Conservation (phyloP, 2,113 vertebrate genomes). For the Atrichornis clamosus region DNA sequence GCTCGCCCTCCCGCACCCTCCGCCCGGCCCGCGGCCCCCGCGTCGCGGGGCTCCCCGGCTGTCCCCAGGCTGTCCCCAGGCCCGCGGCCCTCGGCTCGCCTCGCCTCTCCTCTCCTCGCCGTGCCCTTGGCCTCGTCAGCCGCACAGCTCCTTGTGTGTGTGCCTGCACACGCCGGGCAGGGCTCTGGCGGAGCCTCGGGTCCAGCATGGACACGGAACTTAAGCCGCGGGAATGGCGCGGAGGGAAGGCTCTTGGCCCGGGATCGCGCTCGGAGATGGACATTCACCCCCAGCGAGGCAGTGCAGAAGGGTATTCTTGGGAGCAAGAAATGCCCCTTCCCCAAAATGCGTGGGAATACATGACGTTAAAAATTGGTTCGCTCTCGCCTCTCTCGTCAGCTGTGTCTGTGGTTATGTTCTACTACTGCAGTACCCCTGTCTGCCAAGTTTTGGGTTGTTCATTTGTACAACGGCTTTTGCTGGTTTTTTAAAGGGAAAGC, state of each 20-base stretch:
- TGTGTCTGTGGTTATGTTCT: accelerated
- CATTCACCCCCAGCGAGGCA: accelerated
- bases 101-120: neutral
- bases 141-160: neutral
- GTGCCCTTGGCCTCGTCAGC: neutral
- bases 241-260: neutral
- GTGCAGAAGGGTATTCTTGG: neutral
- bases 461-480: neutral
- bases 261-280: accelerated
- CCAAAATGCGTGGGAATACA: accelerated
- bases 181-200: accelerated
- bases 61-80: neutral
- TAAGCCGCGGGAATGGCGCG: accelerated
- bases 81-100: neutral
- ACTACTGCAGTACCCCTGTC: neutral
- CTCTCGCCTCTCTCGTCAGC: no score
- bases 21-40: neutral
- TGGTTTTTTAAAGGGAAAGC: neutral
- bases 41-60: neutral
- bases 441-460: neutral
- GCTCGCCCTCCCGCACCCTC: neutral
- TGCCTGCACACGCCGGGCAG: neutral
- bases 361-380: neutral
- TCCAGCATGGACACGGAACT: accelerated
- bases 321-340: neutral